Evolutionary conservation across 2,888 invertebrate species (phyloP), one percentile per base, ranked within the genome.

Genomic region (Chaetoderma sp.): DNA sequence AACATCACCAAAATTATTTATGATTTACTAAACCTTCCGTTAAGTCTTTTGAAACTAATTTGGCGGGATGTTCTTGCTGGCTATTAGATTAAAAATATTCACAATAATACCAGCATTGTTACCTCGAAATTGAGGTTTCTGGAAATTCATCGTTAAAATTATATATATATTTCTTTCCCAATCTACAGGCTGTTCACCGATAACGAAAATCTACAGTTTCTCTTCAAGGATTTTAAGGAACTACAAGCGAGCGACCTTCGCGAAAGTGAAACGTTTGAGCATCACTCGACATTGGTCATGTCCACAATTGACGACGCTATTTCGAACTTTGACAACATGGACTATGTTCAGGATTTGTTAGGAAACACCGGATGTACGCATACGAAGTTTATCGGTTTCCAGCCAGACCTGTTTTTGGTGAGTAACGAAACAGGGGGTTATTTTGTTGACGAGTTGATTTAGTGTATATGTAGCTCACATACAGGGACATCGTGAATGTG

Each of bases 201-300:
- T 75, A 93, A 94, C 83, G 89, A 90, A 70, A 94, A 94, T 73
- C 89, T 95, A 13, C 88, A 94, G 74, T 89, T 65, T 5, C 62
- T 80, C 65, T 81, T 81, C 50, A 61, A 59, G 13, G 55, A 93
- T 87, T 94, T 95, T 84, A 91, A 91, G 66, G 91, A 93, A 74
- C 88, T 93, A 80, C 90, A 91, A 83, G 91, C 91, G 82, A 93
- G 94, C 81, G 92, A 94, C 77, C 93, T 94, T 83, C 90, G 92
- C 69, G 91, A 91, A 81, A 93, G 93, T 64, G 91, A 93, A 89
- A 93, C 93, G 86, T 88, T 96, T 68, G 93, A 93, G 4, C 93
- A 94, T 75, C 95, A 95, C 83, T 95, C 95, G 57, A 92, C 91
- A 81, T 93, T 93, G 78, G 95, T 96, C 30, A 95, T 95, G 95